Evolutionary conservation across 2,888 invertebrate species (phyloP).

Genomic region (Clusia tigrina): DNA sequence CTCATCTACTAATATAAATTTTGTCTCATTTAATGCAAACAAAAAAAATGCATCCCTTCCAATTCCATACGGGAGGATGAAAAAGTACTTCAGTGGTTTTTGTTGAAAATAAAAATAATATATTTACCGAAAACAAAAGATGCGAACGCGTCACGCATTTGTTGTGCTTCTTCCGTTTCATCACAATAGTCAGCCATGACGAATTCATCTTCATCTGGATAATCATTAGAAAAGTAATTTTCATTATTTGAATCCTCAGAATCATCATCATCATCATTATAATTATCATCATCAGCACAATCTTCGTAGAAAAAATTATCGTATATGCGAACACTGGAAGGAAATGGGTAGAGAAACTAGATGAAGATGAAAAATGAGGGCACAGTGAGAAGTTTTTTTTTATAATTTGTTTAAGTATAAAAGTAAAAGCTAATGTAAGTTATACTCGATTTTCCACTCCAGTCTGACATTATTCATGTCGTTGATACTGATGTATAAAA

Average conservation of each 20-base stretch:
- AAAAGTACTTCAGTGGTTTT: neutral
- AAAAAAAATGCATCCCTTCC: too few species aligned
- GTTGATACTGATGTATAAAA: too few species aligned
- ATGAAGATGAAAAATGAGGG: too few species aligned
- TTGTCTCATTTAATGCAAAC: too few species aligned
- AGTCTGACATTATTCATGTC: too few species aligned
- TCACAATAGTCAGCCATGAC: constrained; percentile 62
- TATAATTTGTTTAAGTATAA: neutral
- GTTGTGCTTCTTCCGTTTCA: constrained; percentile 70
- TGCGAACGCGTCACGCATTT: constrained; percentile 71
- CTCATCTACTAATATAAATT: constrained; percentile 29
- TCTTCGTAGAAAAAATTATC: constrained; percentile 58
- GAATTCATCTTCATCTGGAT: constrained; percentile 75
- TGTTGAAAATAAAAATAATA: neutral
- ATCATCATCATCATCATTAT: constrained; percentile 66
- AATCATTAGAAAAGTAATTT: constrained; percentile 79
- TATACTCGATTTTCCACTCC: too few species aligned
- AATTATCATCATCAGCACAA: constrained; percentile 49
- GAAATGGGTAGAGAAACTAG: too few species aligned
- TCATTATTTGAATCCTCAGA: constrained; percentile 81
- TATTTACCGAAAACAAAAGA: constrained; percentile 56
- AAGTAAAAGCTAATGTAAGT: too few species aligned
- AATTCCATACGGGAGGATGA: too few species aligned
- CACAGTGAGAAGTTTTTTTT: neutral
- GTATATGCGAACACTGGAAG: constrained; percentile 52